A percentile compares a stretch with the other conserved stretches of the same genome.
Evolutionary conservation across 2,797 vertebrate species (phyloP).

Genomic region (Micropoecilia bifurca): DNA sequence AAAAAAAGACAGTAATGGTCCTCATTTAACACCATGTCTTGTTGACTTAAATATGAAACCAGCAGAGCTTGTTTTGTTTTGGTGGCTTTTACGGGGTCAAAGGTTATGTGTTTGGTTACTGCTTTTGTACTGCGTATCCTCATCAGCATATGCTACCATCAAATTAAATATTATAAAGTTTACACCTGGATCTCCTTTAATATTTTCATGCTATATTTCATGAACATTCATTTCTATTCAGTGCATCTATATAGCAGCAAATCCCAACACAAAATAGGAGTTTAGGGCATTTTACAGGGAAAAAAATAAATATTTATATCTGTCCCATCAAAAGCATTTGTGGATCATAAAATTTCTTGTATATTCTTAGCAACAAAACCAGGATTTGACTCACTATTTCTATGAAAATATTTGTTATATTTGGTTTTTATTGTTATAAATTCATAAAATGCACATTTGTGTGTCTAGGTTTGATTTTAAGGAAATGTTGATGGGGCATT

Average conservation of each 20-base stretch:
- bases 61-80: constrained; percentile 27
- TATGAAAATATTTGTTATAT: too few species aligned
- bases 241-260: not conserved
- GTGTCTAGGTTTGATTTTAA: too few species aligned
- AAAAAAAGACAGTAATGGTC: constrained; percentile 37
- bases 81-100: constrained; percentile 69
- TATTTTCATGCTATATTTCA: not conserved
- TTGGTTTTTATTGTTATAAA: too few species aligned
- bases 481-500: too few species aligned
- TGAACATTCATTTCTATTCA: not conserved
- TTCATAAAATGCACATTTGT: too few species aligned
- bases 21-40: constrained; percentile 31
- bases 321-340: too few species aligned
- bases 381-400: too few species aligned
- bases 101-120: constrained; percentile 67
- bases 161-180: constrained; percentile 76
- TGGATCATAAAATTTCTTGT: too few species aligned
- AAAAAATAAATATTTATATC: not conserved
- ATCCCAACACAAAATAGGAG: not conserved
- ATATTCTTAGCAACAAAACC: too few species aligned
- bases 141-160: constrained; percentile 72
- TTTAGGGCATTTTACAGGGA: not conserved
- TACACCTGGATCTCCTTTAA: constrained; percentile 3
- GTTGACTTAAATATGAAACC: constrained; percentile 38
- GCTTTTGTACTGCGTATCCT: constrained; percentile 78